Evolutionary conservation across 1,140 invertebrate species (phyloP), one percentile per base, ranked within the genome.

Genomic region (Tetragnatha versicolor): DNA sequence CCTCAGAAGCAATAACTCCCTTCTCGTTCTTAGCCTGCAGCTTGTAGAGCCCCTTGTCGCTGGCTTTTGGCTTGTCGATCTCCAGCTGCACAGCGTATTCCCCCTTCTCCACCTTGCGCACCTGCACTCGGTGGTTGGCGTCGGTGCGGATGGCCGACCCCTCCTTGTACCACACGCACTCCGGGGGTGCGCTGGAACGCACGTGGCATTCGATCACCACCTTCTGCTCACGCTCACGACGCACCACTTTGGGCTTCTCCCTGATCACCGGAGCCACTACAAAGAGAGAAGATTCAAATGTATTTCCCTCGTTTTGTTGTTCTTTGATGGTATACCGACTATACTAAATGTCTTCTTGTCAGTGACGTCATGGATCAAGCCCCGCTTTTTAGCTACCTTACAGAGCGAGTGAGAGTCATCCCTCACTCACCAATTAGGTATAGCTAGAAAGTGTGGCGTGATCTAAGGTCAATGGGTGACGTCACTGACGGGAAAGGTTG

Each of bases 111-210:
- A 83, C 79, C 55, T 85, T 82, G 83, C 92, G 91, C 58, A 95
- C 90, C 80, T 91, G 89, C 17, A 93, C 89, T 81, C 89, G 90
- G 83, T 93, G 92, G 79, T 92, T 89, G 4, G 88, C 86, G 84
- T 92, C 93, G 84, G 94, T 90, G 83, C 88, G 90, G 9, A 96
- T 92, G 25, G 91, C 91, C 75, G 89, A 89, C 12, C 89, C 87
- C 87, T 96, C 94, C 84, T 95, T 96, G 84, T 91, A 94, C 94
- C 94, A 97, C n/a, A 92, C 93, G 83, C 93, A 94, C 79, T 94
- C 90, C 5, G 95, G 95, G 83, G 92, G 91, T 82, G 94, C 94
- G 85, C 93, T 93, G 80, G 93, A 95, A 82, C 93, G 89, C 33
- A 97, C 94, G 84, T 91, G 91, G 86, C 93, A 95, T 87, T 97